These are phyloP conservation scores for Empis stercorea DNA, from an alignment of 2,888 invertebrate species.

Conservation along the genomic window DNA sequence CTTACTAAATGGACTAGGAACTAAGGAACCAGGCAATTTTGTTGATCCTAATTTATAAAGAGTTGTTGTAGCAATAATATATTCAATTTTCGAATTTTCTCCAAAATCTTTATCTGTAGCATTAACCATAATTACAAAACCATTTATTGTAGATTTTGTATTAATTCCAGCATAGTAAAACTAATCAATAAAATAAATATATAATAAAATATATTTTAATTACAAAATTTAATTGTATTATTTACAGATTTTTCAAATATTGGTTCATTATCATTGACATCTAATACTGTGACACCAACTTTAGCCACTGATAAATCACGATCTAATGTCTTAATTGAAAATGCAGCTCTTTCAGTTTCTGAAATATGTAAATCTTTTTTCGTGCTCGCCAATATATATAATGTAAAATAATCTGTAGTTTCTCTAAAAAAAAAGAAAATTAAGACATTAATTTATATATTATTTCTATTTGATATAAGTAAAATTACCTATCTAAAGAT, in stretches of 20 bases:
- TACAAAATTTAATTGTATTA: not conserved
- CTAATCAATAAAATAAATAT: conserved; percentile 12
- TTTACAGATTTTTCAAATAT: conserved; percentile 43
- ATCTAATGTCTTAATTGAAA: conserved; percentile 36
- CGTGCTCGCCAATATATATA: conserved; percentile 73
- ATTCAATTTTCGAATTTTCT: conserved; percentile 68
- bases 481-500: conserved; percentile 54
- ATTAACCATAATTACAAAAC: conserved; percentile 57
- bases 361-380: conserved; percentile 59
- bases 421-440: conserved; percentile 43
- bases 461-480: not conserved
- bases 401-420: conserved; percentile 53
- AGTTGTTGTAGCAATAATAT: conserved; percentile 69
- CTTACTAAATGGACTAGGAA: conserved; percentile 65
- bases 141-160: conserved; percentile 63
- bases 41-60: conserved; percentile 66
- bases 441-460: not conserved
- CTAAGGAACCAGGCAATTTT: conserved; percentile 69
- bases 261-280: conserved; percentile 78
- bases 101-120: conserved; percentile 76
- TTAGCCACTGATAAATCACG: conserved; percentile 57
- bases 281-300: conserved; percentile 58
- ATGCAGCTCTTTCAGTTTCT: conserved; percentile 36
- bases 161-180: conserved; percentile 49
- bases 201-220: not conserved